Conservation (phyloP, 2,797 vertebrate genomes). For the Acanthurus tractus region DNA sequence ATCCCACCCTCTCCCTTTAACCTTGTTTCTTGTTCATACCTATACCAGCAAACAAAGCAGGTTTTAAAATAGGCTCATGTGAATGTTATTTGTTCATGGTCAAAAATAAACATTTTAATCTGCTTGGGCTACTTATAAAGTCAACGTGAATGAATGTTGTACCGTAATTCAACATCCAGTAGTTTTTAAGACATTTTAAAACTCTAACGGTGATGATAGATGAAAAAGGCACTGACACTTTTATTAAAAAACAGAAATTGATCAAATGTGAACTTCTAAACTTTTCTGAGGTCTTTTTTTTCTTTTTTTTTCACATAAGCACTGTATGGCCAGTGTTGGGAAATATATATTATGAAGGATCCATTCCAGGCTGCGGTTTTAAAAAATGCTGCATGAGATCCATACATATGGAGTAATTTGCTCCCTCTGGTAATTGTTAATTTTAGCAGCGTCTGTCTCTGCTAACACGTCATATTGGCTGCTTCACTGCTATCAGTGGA, state of each 20-base stretch:
- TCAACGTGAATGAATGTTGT: no score
- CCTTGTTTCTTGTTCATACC: background rate
- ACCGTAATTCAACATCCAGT: no score
- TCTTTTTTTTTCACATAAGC: background rate
- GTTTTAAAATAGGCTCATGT: background rate
- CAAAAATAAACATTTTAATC: no score
- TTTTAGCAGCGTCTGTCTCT: slow-evolving; percentile 28
- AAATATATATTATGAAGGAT: background rate
- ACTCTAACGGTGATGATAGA: no score
- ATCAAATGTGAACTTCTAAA: no score
- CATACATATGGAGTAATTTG: slow-evolving; percentile 27
- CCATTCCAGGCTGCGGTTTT: background rate
- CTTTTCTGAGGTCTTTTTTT: background rate
- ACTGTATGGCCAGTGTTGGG: background rate
- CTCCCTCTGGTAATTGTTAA: slow-evolving; percentile 36
- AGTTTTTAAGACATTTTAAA: no score
- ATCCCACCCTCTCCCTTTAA: no score
- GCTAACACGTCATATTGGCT: slow-evolving; percentile 18
- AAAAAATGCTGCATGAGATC: slow-evolving; percentile 21
- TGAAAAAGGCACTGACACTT: no score
- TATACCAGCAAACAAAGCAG: background rate
- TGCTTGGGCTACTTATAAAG: no score
- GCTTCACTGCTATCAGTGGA: slow-evolving; percentile 49
- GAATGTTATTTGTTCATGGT: no score
- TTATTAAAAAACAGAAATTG: no score